These are phyloP conservation scores for Toxotes jaculatrix DNA, from an alignment of 2,113 vertebrate genomes.

Conservation along the genomic window DNA sequence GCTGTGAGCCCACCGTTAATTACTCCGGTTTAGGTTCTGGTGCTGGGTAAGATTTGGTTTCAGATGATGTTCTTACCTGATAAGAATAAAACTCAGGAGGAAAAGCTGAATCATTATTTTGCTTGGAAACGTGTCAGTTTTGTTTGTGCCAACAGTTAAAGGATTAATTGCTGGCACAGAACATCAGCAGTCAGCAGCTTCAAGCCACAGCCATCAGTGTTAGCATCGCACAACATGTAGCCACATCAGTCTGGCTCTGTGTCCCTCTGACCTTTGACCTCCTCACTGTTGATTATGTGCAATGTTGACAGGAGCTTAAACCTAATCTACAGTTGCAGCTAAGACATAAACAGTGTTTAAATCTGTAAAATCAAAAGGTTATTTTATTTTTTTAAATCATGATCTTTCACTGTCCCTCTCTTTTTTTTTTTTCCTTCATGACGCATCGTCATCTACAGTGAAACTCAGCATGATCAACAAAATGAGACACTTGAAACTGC, in stretches of 20 bases:
- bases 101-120: constrained; percentile 25
- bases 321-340: background rate
- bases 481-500: background rate
- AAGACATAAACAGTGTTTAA: background rate
- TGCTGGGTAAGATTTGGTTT: background rate
- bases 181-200: background rate
- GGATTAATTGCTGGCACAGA: background rate
- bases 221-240: background rate
- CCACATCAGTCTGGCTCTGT: background rate
- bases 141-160: constrained; percentile 48
- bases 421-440: background rate
- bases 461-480: background rate
- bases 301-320: background rate
- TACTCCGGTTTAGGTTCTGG: background rate
- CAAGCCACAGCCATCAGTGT: background rate
- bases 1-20: no score
- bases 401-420: background rate
- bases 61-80: background rate
- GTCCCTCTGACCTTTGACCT: constrained; percentile 50
- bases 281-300: background rate
- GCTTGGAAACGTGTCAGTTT: constrained; percentile 11
- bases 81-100: constrained; percentile 7
- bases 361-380: no score
- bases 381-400: background rate
- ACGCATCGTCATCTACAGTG: background rate